These are phyloP conservation scores for Nowickia ferox DNA, from an alignment of 2,888 invertebrate genomes.

Conservation along the genomic window DNA sequence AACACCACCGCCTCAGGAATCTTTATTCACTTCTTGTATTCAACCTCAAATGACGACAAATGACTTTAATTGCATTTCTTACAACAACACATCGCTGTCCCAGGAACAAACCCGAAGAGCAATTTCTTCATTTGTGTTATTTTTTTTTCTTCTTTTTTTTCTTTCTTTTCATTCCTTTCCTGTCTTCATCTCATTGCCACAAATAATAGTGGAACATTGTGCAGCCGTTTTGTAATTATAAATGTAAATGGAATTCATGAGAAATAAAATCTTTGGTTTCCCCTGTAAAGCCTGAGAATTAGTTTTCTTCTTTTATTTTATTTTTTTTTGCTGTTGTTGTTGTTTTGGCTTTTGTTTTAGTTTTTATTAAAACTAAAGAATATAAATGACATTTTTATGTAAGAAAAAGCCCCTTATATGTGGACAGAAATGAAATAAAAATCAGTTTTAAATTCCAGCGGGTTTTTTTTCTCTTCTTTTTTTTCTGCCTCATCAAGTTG, in stretches of 20 bases:
- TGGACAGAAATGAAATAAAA: slow-evolving; percentile 53
- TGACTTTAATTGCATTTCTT: slow-evolving; percentile 71
- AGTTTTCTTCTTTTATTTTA: slow-evolving; percentile 34
- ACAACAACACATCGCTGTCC: slow-evolving; percentile 52
- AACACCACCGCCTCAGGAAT: slow-evolving; percentile 64
- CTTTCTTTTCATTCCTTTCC: neutral
- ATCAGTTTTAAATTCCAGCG: slow-evolving; percentile 60
- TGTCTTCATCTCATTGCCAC: slow-evolving; percentile 37
- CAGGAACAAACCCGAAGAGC: slow-evolving; percentile 42
- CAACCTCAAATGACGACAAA: slow-evolving; percentile 71
- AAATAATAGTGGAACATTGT: slow-evolving; percentile 39
- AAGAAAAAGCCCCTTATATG: slow-evolving; percentile 45
- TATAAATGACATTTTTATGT: slow-evolving; percentile 50
- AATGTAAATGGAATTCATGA: slow-evolving; percentile 72
- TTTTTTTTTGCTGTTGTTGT: neutral
- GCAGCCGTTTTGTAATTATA: slow-evolving; percentile 66
- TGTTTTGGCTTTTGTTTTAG: slow-evolving; percentile 4
- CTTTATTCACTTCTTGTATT: slow-evolving; percentile 46
- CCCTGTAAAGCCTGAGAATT: slow-evolving; percentile 58
- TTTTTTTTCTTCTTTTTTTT: neutral
- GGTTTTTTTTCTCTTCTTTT: slow-evolving; percentile 2
- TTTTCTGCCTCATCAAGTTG: neutral
- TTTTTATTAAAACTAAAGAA: slow-evolving; percentile 47
- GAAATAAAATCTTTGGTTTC: slow-evolving; percentile 62
- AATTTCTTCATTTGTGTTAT: slow-evolving; percentile 52